phyloP scores from a whole-genome alignment of 2,113 vertebrate genomes.

The Hemichromis elongatus region DNA sequence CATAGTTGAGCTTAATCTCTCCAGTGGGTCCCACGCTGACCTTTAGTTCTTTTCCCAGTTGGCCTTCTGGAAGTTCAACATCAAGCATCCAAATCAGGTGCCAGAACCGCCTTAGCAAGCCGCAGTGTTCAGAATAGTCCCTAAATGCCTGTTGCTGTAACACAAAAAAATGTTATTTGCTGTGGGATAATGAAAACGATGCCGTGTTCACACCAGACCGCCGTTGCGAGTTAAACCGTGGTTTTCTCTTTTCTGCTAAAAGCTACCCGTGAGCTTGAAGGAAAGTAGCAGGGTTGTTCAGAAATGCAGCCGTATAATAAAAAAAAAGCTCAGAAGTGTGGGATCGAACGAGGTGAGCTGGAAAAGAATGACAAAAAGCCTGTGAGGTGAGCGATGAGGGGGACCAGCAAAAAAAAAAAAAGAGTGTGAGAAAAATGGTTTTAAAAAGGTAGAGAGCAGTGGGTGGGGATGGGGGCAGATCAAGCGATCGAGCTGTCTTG shows the following conservation, averaged over 20 bases:
- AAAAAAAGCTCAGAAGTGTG: background rate
- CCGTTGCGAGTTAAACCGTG: background rate
- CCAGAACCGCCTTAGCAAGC: background rate
- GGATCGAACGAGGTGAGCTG: background rate
- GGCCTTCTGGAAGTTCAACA: background rate
- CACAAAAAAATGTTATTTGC: background rate
- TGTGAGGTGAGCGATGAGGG: background rate
- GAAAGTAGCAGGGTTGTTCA: background rate
- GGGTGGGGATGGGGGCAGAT: constrained; percentile 31
- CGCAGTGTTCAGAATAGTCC: background rate
- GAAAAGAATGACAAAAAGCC: background rate
- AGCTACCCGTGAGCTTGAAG: background rate
- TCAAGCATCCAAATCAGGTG: background rate
- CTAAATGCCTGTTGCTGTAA: background rate
- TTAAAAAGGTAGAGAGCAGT: constrained; percentile 7
- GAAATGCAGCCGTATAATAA: background rate
- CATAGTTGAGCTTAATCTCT: background rate
- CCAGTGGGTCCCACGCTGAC: background rate
- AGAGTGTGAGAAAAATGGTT: constrained; percentile 5
- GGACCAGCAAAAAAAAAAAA: background rate
- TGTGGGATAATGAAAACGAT: background rate
- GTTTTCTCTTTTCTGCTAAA: background rate
- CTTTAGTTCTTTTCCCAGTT: background rate
- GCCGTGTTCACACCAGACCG: background rate
- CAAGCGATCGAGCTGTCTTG: constrained; percentile 56